Evolutionary conservation across 2,113 vertebrate species (phyloP).

Genomic region (Psilopogon haemacephalus): DNA sequence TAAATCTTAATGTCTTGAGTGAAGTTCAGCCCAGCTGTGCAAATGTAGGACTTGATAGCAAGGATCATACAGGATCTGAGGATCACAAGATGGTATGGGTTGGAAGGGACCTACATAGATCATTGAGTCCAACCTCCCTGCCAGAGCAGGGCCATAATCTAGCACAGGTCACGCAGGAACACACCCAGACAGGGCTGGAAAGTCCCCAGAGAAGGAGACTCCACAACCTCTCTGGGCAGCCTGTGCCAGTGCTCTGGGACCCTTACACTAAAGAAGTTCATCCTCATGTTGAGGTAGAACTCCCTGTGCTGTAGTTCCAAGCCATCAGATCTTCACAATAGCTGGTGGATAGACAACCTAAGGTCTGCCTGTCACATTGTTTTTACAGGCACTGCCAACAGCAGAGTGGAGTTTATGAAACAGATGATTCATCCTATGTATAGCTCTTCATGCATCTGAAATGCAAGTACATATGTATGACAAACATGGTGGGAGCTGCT

Average conservation of each 20-base stretch:
- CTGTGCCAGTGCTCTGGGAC: too few species aligned
- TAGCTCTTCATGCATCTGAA: constrained; percentile 5
- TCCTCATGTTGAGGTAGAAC: too few species aligned
- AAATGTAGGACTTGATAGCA: background rate
- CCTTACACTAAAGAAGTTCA: too few species aligned
- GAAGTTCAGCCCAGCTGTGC: background rate
- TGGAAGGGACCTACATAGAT: too few species aligned
- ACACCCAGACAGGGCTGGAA: too few species aligned
- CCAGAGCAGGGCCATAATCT: too few species aligned
- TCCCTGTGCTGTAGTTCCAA: too few species aligned
- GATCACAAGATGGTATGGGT: too few species aligned
- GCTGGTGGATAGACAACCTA: constrained; percentile 2
- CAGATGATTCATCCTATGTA: constrained; percentile 33
- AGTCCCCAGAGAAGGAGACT: too few species aligned
- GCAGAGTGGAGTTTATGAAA: constrained; percentile 23
- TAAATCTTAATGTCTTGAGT: background rate
- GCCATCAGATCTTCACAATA: background rate
- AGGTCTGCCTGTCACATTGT: constrained; percentile 38
- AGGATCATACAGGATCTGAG: background rate
- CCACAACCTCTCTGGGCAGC: too few species aligned
- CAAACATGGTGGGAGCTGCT: constrained; percentile 18
- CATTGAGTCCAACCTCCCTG: too few species aligned
- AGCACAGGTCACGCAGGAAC: too few species aligned
- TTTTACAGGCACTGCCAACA: constrained; percentile 53
- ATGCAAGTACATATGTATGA: constrained; percentile 28